Evolutionary conservation across 2,888 invertebrate genomes (phyloP), one percentile per base, ranked within the genome.

Genomic region (Heliconius erato): DNA sequence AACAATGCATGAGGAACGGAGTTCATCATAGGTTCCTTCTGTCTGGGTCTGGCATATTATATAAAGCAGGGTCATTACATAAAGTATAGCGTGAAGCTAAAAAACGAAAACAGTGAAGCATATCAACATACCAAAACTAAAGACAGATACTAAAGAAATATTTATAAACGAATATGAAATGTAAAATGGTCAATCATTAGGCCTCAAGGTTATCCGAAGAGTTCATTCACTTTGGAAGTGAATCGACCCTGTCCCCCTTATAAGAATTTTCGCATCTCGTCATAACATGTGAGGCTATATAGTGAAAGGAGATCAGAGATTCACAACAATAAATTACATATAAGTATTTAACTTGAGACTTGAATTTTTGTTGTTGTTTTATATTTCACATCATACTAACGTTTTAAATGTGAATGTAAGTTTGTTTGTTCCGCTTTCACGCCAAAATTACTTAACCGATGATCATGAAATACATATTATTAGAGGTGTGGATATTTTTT

Each of bases 201-300:
- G 23, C 49, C 49, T 63, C 67, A 83, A 80, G 79, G 74, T 40
- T 40, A 7, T 76, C n/a, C 28, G 12, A 28, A 67, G 79, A 76
- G 83, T 71, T 83, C 76, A 79, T 81, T 83, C 71, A 79, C 83
- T 81, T 35, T 44, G 71, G 71, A 79, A 81, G n/a, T 54, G 23
- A 23, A 69, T 40, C 65, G 81, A 81, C 83, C 83, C 54, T 83
- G 83, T 76, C 65, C 83, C 71, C 26, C 65, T 82, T 81, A 32
- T 32, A 32, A 69, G 35, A 76, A 26, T 76, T 69, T 76, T 74
- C 59, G 80, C 54, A 19, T 74, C 54, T 35, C 76, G 63, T 76
- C 63, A 63, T 7, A 19, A 54, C 9, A 28, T 16, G 72, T 72
- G 63, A 63, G 63, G n/a, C 63, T 40, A 40, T 1, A n/a, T 19